Base-by-base conservation (phyloP, 2,888 invertebrate species). In the Gortyna flavago region DNA sequence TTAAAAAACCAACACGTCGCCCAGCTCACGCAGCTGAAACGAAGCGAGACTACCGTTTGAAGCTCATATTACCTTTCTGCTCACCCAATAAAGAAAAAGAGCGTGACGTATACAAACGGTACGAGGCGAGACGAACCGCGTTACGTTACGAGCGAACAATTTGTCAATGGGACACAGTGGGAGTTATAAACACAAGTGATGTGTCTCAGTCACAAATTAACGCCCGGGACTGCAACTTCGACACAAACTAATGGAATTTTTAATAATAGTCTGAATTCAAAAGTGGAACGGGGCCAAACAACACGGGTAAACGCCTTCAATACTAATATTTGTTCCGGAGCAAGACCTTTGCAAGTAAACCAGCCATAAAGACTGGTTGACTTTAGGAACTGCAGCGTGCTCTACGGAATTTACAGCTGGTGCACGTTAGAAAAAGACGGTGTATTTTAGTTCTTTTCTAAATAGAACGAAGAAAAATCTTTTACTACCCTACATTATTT, bases 161-260 rank as follows among this genome's bases (percentile, higher is more conserved):
- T 88, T 87, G 87, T 89, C 87, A 89, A 88, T 86, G 84, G 79
- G 86, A 80, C 88, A 85, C 85, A 85, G 85, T 84, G 89, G 85
- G 83, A 89, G 83, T 80, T 84, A 86, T 83, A 87, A 88, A 86
- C 86, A 85, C 81, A 64, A 83, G 85, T 82, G 78, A 86, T 88
- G 85, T 66, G 73, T 86, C 83, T 88, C 86, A 72, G 79, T 81
- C 83, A 79, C 76, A 85, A 87, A 87, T 87, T 86, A 81, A 86
- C 85, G 72, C 80, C 57, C 21, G 72, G 61, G 68, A 54, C 76
- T 81, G 75, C 80, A 77, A 62, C 81, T 76, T 77, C 75, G 79
- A 87, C 85, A 61, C 29, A 68, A 80, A 83, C 81, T 83, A 85
- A 85, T 85, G 78, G 83, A 78, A 71, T 80, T 87, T 80, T 81